Conservation (phyloP, 2,113 vertebrate genomes). For the Misgurnus anguillicaudatus region DNA sequence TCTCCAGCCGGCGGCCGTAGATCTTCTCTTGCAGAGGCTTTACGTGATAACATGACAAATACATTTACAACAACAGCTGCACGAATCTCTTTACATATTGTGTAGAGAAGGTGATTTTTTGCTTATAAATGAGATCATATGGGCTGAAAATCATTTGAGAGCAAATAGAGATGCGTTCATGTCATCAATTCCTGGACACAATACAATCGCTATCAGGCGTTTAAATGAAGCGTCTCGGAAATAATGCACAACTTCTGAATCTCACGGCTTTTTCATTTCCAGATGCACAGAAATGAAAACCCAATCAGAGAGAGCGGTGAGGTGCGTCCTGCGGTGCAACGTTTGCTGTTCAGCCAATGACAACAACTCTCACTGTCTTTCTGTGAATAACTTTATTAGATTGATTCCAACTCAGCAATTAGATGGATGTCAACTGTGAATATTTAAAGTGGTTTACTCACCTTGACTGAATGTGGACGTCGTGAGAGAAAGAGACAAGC, state of each 20-base stretch:
- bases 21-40: slow-evolving; percentile 67
- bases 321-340: slow-evolving; percentile 25
- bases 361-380: slow-evolving; percentile 61
- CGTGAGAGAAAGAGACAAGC: slow-evolving; percentile 46
- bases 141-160: background rate
- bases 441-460: slow-evolving; percentile 41
- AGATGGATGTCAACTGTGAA: slow-evolving; percentile 4
- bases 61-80: slow-evolving; percentile 65
- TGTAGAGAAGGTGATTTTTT: background rate
- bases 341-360: slow-evolving; percentile 66
- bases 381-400: slow-evolving; percentile 60
- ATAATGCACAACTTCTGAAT: no score
- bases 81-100: background rate
- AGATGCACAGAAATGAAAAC: background rate
- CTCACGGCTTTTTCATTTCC: background rate
- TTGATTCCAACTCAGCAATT: slow-evolving; percentile 19
- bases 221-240: no score
- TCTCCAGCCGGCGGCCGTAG: slow-evolving; percentile 67
- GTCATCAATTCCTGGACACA: background rate
- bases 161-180: background rate
- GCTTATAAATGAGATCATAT: background rate
- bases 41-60: slow-evolving; percentile 78
- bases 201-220: no score
- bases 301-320: background rate
- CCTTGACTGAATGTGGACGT: slow-evolving; percentile 7